Percentiles rank a stretch among this genome's conserved stretches.
phyloP scores from a whole-genome alignment of 2,113 vertebrate genomes.

The Dipodomys ordii region DNA sequence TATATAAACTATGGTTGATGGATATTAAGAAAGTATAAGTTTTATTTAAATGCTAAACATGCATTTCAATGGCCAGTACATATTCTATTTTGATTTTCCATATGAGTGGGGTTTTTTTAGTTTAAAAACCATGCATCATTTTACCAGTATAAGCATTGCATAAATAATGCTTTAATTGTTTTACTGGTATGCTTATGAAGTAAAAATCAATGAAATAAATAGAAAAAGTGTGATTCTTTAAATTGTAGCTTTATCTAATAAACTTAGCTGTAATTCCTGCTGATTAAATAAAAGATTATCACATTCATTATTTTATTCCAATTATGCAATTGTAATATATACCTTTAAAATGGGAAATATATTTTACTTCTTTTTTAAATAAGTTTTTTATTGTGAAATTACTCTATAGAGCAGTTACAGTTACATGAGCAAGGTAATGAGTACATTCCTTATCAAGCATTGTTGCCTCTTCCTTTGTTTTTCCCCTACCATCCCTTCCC shows the following conservation, averaged over 20 bases:
- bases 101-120: not conserved
- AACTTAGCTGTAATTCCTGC: not conserved
- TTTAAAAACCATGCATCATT: not conserved
- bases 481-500: not conserved
- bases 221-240: not conserved
- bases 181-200: not conserved
- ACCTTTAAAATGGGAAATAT: not conserved
- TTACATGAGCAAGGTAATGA: too few species aligned
- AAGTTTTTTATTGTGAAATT: too few species aligned
- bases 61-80: not conserved
- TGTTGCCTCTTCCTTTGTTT: too few species aligned
- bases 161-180: not conserved
- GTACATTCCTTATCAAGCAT: too few species aligned
- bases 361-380: not conserved
- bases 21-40: not conserved
- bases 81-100: not conserved
- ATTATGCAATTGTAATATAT: not conserved
- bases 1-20: not conserved
- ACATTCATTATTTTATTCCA: constrained; percentile 10
- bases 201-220: constrained; percentile 44
- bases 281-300: not conserved
- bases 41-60: not conserved
- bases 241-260: constrained; percentile 18
- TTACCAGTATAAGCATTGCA: not conserved
- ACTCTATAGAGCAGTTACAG: too few species aligned